A percentile compares a stretch with the other conserved stretches of the same genome.
Evolutionary conservation across 2,888 invertebrate genomes (phyloP).

Genomic region (Dasysyrphus tricinctus): DNA sequence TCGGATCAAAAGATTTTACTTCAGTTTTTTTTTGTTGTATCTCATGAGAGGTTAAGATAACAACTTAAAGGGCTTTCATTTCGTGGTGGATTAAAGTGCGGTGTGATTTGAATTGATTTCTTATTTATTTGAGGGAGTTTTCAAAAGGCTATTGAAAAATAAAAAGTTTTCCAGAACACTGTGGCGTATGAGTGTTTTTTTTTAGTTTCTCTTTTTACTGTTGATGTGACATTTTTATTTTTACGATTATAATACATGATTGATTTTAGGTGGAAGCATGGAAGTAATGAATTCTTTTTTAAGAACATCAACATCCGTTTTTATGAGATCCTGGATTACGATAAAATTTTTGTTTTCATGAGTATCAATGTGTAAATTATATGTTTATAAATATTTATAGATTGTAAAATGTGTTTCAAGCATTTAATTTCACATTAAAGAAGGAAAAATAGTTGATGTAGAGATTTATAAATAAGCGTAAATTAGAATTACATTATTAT

Average conservation of each 20-base stretch:
- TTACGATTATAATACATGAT: constrained; percentile 7
- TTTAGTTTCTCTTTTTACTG: not conserved
- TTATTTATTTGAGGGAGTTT: constrained; percentile 17
- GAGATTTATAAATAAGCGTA: not conserved
- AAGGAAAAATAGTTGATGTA: not conserved
- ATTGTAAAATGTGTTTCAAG: not conserved
- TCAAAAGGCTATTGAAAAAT: not conserved
- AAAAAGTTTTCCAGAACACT: not conserved
- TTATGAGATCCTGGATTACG: not conserved
- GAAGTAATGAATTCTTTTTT: constrained; percentile 22
- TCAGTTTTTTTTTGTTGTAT: constrained; percentile 14
- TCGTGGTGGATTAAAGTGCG: not conserved
- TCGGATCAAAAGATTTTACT: constrained; percentile 33
- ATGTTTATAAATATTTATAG: not conserved
- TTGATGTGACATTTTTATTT: constrained; percentile 29
- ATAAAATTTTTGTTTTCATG: constrained; percentile 17
- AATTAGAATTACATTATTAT: not conserved
- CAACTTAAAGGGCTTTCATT: constrained; percentile 34
- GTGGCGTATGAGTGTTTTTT: constrained; percentile 28
- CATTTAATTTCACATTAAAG: not conserved
- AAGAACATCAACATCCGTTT: constrained; percentile 7
- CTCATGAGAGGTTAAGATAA: constrained; percentile 32
- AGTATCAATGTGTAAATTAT: not conserved
- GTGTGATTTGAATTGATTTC: constrained; percentile 22
- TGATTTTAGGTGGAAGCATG: constrained; percentile 14